These are phyloP conservation scores for Thumatha senex DNA, from an alignment of 2,888 invertebrate genomes.

Conservation along the genomic window DNA sequence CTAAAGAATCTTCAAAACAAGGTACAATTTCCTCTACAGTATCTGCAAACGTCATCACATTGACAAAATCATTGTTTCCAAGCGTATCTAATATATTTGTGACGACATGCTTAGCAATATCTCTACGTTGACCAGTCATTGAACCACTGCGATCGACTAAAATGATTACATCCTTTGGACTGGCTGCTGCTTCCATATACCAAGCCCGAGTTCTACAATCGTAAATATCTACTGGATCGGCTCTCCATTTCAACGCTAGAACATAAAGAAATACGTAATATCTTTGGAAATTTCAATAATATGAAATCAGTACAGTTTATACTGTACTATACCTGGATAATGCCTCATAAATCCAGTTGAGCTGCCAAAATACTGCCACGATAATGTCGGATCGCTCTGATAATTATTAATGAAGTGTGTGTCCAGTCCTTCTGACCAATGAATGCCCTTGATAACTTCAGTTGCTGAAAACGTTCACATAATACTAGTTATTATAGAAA, in stretches of 20 bases:
- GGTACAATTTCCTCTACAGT: constrained; percentile 91
- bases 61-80: constrained; percentile 98
- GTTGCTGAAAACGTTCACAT: constrained; percentile 82
- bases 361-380: constrained; percentile 99
- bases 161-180: constrained; percentile 96
- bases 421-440: constrained; percentile 97
- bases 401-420: constrained; percentile 94
- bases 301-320: background rate
- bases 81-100: constrained; percentile 97
- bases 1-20: constrained; percentile 94
- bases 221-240: constrained; percentile 94
- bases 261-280: constrained; percentile 6
- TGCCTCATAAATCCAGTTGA: constrained; percentile 98
- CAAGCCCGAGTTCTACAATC: constrained; percentile 97
- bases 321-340: constrained; percentile 90
- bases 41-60: constrained; percentile 96
- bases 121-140: constrained; percentile 94
- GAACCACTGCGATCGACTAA: constrained; percentile 95
- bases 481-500: constrained; percentile 13
- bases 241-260: constrained; percentile 90
- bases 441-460: constrained; percentile 95
- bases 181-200: constrained; percentile 99
- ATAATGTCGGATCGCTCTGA: constrained; percentile 92
- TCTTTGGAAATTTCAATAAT: background rate
- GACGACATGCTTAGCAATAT: constrained; percentile 95